Evolutionary conservation across 2,797 vertebrate genomes (phyloP).

Genomic region (Euphonia xanthogaster): DNA sequence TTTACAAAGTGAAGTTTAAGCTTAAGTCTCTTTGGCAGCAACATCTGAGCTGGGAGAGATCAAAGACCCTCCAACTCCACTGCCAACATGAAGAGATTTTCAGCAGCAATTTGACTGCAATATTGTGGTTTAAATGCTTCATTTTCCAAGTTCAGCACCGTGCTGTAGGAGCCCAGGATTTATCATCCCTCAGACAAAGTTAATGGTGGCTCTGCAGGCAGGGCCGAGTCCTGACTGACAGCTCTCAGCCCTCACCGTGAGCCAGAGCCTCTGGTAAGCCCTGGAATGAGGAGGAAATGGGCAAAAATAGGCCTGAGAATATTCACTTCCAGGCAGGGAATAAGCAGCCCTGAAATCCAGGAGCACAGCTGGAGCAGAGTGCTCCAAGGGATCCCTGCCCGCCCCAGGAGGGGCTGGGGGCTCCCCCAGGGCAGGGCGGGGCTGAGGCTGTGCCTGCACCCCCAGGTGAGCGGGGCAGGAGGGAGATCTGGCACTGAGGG

Average conservation of each 20-base stretch:
- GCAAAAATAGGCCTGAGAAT: background rate
- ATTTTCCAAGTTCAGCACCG: background rate
- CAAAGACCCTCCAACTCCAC: constrained; percentile 27
- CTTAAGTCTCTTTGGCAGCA: constrained; percentile 45
- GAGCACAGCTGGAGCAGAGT: accelerated
- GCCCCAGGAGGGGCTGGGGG: background rate
- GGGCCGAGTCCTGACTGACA: background rate
- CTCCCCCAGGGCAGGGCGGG: background rate
- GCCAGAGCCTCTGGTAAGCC: background rate
- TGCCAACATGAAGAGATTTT: background rate
- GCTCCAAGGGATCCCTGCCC: accelerated
- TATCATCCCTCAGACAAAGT: background rate
- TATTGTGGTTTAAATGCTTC: background rate
- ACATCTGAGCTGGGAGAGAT: constrained; percentile 48
- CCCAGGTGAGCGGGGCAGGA: background rate
- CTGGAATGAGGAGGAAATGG: accelerated
- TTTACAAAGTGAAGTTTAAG: constrained; percentile 50
- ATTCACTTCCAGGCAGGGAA: background rate
- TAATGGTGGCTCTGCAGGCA: background rate
- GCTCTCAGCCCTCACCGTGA: background rate
- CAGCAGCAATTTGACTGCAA: background rate
- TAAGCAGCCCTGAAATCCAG: accelerated
- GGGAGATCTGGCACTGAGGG: accelerated
- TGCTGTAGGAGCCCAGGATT: background rate
- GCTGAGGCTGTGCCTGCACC: background rate